phyloP scores from a whole-genome alignment of 2,113 vertebrate species.

The Prionailurus bengalensis region DNA sequence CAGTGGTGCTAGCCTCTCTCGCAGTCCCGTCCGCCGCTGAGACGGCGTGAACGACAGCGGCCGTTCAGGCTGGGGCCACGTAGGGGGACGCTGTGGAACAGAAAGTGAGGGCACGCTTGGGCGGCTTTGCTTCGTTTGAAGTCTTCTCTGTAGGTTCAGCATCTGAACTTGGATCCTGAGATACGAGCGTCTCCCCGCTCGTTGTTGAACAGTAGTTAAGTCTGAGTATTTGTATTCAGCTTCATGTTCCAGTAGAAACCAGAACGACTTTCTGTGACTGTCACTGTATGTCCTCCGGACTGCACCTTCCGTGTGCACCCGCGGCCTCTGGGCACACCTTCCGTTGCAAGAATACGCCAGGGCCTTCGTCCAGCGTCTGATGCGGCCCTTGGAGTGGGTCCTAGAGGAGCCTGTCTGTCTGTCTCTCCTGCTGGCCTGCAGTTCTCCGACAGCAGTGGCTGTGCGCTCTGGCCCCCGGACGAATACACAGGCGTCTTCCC shows the following conservation, averaged over 20 bases:
- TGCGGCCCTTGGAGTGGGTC: slow-evolving; percentile 95
- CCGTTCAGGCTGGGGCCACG: slow-evolving; percentile 92
- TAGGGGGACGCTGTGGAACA: slow-evolving; percentile 93
- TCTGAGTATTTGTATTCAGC: slow-evolving; percentile 88
- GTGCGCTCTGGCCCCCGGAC: slow-evolving; percentile 84
- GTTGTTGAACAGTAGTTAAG: slow-evolving; percentile 90
- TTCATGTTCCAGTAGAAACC: no score
- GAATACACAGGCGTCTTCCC: slow-evolving; percentile 88
- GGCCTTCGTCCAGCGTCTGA: slow-evolving; percentile 93
- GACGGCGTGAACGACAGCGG: slow-evolving; percentile 91
- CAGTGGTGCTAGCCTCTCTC: slow-evolving; percentile 92
- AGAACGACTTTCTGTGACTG: background rate
- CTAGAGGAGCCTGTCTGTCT: slow-evolving; percentile 94
- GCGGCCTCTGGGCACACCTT: background rate
- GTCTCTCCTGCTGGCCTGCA: slow-evolving; percentile 86
- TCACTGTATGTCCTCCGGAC: background rate
- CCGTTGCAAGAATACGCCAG: background rate
- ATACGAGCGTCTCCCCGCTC: slow-evolving; percentile 93
- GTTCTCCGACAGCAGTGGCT: slow-evolving; percentile 87
- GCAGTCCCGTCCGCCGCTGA: slow-evolving; percentile 94
- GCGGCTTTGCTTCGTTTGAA: slow-evolving; percentile 96
- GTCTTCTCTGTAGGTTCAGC: slow-evolving; percentile 91
- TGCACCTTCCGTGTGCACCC: background rate
- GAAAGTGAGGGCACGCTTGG: slow-evolving; percentile 93
- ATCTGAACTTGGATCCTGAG: slow-evolving; percentile 94